Conservation (phyloP, 2,797 vertebrate genomes). For the Tinamus major region DNA sequence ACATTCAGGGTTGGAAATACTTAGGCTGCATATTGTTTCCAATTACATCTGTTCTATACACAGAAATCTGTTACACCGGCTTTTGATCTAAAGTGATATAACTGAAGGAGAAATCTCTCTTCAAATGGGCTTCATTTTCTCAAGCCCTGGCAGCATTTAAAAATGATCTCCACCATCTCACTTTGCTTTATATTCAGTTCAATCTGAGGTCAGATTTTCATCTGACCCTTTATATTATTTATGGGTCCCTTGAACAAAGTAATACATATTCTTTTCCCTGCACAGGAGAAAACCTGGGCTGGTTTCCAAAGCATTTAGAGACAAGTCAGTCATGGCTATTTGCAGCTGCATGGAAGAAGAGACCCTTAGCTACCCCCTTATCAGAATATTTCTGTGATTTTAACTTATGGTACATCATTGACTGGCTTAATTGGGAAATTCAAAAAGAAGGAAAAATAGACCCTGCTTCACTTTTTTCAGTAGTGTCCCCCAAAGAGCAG, state of each 20-base stretch:
- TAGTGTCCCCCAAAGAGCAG: not conserved
- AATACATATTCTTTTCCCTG: conserved; percentile 30
- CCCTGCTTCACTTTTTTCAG: not conserved
- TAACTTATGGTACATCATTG: conserved; percentile 1
- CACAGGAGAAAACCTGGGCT: conserved; percentile 11
- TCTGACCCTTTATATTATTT: conserved; percentile 33
- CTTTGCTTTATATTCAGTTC: conserved; percentile 40
- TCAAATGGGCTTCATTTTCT: conserved; percentile 50
- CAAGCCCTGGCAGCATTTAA: not conserved
- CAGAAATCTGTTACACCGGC: conserved; percentile 16
- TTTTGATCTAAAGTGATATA: conserved; percentile 40
- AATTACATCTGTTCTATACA: not conserved
- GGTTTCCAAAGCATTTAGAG: conserved; percentile 31
- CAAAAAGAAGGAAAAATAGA: not conserved
- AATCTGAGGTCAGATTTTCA: conserved; percentile 48
- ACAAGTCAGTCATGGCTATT: not conserved
- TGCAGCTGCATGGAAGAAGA: not conserved
- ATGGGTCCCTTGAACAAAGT: conserved; percentile 43
- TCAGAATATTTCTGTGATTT: not conserved
- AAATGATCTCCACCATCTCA: conserved; percentile 10
- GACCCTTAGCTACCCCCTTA: not conserved
- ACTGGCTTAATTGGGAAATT: conserved; percentile 24
- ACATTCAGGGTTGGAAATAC: not conserved
- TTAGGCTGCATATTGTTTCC: conserved; percentile 11
- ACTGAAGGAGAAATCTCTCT: conserved; percentile 34